A percentile compares a stretch with the other conserved stretches of the same genome.
These are phyloP conservation scores for Apaloderma vittatum DNA, from an alignment of 2,113 vertebrate species.

Conservation along the genomic window DNA sequence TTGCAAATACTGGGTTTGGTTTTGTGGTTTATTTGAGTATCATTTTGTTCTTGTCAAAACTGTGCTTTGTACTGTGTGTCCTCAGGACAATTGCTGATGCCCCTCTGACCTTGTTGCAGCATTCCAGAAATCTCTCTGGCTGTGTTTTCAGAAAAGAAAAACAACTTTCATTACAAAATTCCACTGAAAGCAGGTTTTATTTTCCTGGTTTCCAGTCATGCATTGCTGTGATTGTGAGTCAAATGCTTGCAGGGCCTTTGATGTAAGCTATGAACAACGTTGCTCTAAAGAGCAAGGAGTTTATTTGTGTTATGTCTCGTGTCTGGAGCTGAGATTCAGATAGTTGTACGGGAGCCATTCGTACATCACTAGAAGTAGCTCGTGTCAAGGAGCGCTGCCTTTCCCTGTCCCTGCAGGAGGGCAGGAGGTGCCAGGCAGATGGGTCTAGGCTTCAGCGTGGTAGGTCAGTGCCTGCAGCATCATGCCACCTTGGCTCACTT, in stretches of 20 bases:
- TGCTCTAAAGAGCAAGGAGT: neutral
- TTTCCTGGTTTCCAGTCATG: neutral
- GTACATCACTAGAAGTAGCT: neutral
- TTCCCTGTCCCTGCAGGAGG: neutral
- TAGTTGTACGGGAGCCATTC: neutral
- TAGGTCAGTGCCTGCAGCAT: neutral
- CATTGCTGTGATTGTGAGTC: neutral
- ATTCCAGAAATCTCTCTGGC: neutral
- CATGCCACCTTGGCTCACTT: accelerated
- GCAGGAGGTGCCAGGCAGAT: accelerated
- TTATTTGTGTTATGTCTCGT: neutral
- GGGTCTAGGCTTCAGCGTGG: neutral
- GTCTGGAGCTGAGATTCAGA: neutral
- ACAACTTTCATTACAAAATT: neutral
- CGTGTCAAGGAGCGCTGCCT: neutral
- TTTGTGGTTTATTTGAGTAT: neutral
- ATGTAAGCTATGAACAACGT: neutral
- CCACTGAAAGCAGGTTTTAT: neutral
- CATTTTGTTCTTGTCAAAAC: neutral
- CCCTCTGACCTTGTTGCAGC: neutral
- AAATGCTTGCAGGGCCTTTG: neutral
- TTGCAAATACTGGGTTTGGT: neutral
- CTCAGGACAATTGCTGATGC: neutral
- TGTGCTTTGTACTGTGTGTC: neutral
- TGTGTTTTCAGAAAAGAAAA: slow-evolving; percentile 9